These are phyloP conservation scores for pig (Sus scrofa) DNA, from an alignment of 2,113 vertebrate species.

Conservation along the genomic window DNA sequence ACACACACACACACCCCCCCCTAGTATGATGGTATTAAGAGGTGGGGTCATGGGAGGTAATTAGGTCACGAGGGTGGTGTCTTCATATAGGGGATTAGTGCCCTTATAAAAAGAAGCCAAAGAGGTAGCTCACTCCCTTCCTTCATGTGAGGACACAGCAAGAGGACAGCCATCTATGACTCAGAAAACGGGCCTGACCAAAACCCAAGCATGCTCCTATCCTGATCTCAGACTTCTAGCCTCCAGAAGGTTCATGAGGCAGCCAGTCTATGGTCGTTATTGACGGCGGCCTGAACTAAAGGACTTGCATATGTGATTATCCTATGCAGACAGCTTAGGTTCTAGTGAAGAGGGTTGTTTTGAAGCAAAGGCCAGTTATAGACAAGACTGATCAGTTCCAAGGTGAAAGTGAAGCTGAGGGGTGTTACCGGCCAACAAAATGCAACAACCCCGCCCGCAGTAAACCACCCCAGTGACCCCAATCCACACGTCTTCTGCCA, in stretches of 20 bases:
- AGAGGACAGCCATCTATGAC: neutral
- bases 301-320: too few species aligned
- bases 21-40: neutral
- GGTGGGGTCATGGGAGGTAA: neutral
- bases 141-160: neutral
- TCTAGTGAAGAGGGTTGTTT: neutral
- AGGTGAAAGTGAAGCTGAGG: neutral
- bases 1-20: too few species aligned
- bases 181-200: accelerated
- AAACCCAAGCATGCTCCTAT: neutral
- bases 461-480: accelerated
- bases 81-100: neutral
- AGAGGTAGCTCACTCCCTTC: neutral
- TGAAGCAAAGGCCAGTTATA: neutral
- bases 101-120: neutral
- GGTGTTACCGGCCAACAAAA: neutral
- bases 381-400: neutral
- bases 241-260: neutral
- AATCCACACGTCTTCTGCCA: neutral
- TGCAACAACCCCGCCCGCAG: neutral
- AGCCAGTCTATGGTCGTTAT: accelerated
- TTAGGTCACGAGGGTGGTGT: neutral
- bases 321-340: neutral
- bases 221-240: neutral
- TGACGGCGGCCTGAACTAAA: too few species aligned